Evolutionary conservation across 2,888 invertebrate species (phyloP).

Genomic region (Drosophila greeni): DNA sequence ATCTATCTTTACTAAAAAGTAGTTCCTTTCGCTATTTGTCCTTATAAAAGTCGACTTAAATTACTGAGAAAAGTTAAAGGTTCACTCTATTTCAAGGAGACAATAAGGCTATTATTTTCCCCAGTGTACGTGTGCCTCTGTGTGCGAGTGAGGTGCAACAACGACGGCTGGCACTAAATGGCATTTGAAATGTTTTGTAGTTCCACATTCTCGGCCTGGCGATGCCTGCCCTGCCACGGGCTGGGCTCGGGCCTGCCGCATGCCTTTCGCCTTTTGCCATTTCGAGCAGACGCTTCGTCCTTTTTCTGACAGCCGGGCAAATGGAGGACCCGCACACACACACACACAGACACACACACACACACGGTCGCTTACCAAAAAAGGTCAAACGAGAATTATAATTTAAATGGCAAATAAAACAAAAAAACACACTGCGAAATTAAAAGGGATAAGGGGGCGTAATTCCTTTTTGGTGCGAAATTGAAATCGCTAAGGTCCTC

Average conservation of each 20-base stretch:
- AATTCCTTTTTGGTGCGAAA: constrained; percentile 60
- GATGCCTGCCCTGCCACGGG: background rate
- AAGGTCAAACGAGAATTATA: constrained; percentile 54
- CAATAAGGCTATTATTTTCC: background rate
- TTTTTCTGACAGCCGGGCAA: constrained; percentile 38
- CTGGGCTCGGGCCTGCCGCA: constrained; percentile 44
- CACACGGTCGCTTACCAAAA: constrained; percentile 28
- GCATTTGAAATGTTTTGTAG: constrained; percentile 73
- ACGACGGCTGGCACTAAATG: constrained; percentile 65
- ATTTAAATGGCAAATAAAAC: constrained; percentile 51
- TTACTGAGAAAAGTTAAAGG: background rate
- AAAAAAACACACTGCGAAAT: constrained; percentile 42
- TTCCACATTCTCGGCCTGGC: constrained; percentile 56
- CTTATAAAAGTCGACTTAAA: background rate
- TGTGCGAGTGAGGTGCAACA: constrained; percentile 46
- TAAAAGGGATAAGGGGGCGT: constrained; percentile 46
- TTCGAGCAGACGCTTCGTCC: constrained; percentile 54
- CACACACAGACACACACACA: constrained; percentile 8
- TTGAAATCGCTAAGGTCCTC: constrained; percentile 57
- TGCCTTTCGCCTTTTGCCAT: constrained; percentile 68
- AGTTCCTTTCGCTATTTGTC: background rate
- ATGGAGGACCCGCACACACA: constrained; percentile 32
- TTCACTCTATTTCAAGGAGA: background rate
- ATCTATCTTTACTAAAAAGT: background rate
- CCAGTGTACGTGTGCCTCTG: constrained; percentile 19